Conservation (phyloP, 2,888 invertebrate genomes). For the Lucinisca nassula region DNA sequence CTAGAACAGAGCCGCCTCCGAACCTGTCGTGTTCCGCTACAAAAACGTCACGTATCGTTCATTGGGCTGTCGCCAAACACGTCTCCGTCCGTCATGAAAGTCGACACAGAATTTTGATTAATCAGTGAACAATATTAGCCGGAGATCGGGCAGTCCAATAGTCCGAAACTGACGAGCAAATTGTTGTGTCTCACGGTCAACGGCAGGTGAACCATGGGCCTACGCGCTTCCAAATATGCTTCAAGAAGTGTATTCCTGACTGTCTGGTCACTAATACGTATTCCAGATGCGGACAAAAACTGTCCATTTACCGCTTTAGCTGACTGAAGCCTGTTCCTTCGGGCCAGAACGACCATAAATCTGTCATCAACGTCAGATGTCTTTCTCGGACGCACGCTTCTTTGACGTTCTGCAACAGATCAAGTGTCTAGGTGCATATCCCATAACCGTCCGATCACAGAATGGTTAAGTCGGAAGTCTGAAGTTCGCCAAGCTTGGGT, state of each 20-base stretch:
- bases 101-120: not conserved
- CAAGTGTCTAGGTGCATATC: no score
- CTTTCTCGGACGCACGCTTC: not conserved
- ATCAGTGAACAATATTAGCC: not conserved
- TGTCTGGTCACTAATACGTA: not conserved
- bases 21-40: no score
- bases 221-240: not conserved
- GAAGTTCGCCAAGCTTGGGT: no score
- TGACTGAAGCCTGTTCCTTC: not conserved
- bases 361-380: not conserved
- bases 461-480: no score
- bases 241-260: conserved; percentile 14
- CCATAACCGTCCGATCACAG: no score
- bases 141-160: not conserved
- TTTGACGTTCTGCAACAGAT: not conserved
- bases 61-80: conserved; percentile 20
- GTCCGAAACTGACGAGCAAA: not conserved
- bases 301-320: not conserved
- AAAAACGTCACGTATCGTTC: conserved; percentile 36
- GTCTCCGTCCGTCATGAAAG: not conserved
- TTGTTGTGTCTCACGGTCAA: conserved; percentile 1
- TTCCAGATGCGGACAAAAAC: not conserved
- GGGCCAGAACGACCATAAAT: not conserved
- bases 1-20: no score
- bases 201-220: not conserved